Percentiles rank a stretch among this genome's conserved stretches.
Conservation (phyloP, 2,797 vertebrate species). For the Scolopax rusticola region DNA sequence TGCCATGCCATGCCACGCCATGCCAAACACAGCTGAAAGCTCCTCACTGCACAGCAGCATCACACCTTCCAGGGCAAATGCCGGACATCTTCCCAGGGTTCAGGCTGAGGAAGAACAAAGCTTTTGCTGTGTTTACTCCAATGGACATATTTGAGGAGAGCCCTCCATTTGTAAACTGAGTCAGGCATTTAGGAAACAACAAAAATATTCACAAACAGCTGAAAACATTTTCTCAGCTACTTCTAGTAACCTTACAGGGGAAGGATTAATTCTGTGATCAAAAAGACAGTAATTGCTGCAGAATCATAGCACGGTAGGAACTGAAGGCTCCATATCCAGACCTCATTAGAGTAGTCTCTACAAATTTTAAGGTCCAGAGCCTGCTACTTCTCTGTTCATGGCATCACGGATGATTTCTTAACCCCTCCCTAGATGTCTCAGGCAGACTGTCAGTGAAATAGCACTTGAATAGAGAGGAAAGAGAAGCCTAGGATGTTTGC, state of each 20-base stretch:
- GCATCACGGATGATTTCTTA: neutral
- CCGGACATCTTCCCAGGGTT: neutral
- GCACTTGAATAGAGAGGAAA: neutral
- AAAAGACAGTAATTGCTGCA: neutral
- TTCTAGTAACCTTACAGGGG: neutral
- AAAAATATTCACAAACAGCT: neutral
- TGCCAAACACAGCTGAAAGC: neutral
- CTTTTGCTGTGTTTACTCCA: neutral
- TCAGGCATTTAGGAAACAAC: neutral
- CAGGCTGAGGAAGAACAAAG: neutral
- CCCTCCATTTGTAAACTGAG: neutral
- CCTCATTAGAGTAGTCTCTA: neutral
- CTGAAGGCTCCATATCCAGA: neutral
- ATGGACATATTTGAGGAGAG: neutral
- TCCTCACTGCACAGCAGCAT: neutral
- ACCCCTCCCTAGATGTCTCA: neutral
- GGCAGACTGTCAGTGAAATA: neutral
- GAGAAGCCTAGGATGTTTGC: neutral
- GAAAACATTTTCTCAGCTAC: neutral
- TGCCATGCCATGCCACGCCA: neutral
- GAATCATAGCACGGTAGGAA: neutral
- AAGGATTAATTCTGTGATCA: neutral
- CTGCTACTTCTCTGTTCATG: neutral
- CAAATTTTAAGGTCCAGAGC: neutral
- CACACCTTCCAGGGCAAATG: neutral